Percentiles rank a stretch among this genome's conserved stretches.
Evolutionary conservation across 2,113 vertebrate species (phyloP).

Genomic region (Solenodon paradoxus): DNA sequence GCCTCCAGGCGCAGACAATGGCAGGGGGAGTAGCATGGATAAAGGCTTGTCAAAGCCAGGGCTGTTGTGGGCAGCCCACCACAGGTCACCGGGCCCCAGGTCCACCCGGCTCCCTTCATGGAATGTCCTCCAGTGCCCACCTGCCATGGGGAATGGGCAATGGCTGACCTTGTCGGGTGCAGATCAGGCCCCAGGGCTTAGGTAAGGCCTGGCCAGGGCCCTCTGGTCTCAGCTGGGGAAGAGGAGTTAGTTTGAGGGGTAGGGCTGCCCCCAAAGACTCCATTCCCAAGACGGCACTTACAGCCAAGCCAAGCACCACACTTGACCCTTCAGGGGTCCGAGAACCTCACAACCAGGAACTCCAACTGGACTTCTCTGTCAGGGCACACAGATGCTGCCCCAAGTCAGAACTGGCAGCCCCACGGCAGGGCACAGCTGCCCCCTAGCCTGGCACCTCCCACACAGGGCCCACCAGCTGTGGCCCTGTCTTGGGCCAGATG

Average conservation of each 20-base stretch:
- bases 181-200: background rate
- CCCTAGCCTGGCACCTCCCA: background rate
- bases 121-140: background rate
- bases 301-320: no score
- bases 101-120: background rate
- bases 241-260: rapidly evolving
- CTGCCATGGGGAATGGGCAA: no score
- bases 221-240: background rate
- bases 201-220: background rate
- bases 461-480: constrained; percentile 30
- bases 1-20: background rate
- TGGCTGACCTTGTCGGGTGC: background rate
- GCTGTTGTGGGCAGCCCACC: background rate
- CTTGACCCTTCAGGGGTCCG: background rate
- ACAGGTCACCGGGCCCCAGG: background rate
- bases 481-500: constrained; percentile 1
- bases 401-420: background rate
- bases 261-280: background rate
- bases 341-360: background rate
- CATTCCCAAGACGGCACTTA: background rate
- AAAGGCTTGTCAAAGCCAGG: background rate
- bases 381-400: background rate
- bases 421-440: background rate
- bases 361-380: background rate
- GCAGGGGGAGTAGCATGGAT: background rate